Conservation (phyloP, 2,113 vertebrate species). For the Corythaeola cristata region DNA sequence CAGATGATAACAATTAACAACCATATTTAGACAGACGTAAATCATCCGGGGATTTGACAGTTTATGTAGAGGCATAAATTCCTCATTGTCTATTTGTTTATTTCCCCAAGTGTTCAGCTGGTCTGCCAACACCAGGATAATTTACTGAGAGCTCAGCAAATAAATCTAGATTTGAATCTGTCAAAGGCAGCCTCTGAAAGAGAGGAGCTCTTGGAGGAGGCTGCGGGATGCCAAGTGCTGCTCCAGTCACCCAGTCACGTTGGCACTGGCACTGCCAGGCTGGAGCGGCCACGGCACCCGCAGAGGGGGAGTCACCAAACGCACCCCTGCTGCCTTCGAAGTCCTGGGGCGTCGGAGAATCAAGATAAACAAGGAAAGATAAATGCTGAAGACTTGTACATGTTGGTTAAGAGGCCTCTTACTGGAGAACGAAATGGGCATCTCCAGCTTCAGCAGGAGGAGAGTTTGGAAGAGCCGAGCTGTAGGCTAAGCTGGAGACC, state of each 20-base stretch:
- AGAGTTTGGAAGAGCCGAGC: neutral
- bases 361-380: neutral
- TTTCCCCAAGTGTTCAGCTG: neutral
- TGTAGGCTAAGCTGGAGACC: neutral
- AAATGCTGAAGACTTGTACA: neutral
- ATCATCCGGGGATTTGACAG: neutral
- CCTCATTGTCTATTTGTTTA: neutral
- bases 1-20: neutral
- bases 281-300: neutral
- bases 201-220: neutral
- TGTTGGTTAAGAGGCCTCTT: too few species aligned
- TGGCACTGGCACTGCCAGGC: neutral
- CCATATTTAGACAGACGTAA: neutral
- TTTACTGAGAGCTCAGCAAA: conserved; percentile 26
- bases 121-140: neutral
- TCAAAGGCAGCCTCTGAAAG: neutral
- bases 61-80: neutral
- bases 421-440: neutral
- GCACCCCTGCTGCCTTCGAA: neutral
- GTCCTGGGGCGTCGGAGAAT: too few species aligned
- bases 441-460: neutral
- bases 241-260: neutral
- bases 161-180: neutral
- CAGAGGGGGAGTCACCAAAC: neutral
- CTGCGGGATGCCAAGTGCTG: neutral